Evolutionary conservation across 2,797 vertebrate genomes (phyloP).

Genomic region (Petrocephalus schoutedeni): DNA sequence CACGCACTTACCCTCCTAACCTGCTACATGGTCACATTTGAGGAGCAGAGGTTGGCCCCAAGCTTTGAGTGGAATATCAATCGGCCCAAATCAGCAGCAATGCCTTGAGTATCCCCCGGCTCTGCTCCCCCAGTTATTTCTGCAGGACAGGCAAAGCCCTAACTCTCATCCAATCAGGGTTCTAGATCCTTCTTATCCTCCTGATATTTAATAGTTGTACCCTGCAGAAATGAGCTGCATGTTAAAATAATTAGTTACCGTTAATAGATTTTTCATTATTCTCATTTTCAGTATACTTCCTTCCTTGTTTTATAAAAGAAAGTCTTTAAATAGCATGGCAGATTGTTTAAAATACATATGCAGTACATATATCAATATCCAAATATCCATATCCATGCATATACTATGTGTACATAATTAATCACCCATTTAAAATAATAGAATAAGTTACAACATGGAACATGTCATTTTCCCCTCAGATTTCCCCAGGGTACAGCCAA

Average conservation of each 20-base stretch:
- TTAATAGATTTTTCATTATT: constrained; percentile 43
- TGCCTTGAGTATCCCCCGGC: not conserved
- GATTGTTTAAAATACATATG: constrained; percentile 4
- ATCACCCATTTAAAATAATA: not conserved
- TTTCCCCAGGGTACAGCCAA: constrained; percentile 45
- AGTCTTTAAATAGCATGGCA: constrained; percentile 36
- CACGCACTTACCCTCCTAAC: constrained; percentile 20
- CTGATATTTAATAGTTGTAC: constrained; percentile 28
- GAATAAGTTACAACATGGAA: constrained; percentile 43
- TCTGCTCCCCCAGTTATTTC: constrained; percentile 2
- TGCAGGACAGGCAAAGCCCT: not conserved
- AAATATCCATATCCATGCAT: not conserved
- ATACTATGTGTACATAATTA: not conserved
- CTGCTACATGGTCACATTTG: constrained; percentile 24
- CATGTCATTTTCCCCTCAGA: constrained; percentile 50
- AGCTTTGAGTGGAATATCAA: constrained; percentile 30
- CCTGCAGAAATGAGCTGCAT: constrained; percentile 38
- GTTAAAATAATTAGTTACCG: constrained; percentile 45
- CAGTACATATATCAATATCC: not conserved
- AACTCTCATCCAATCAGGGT: not conserved
- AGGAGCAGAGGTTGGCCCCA: constrained; percentile 12
- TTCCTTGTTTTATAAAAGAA: constrained; percentile 40
- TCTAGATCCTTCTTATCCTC: constrained; percentile 21
- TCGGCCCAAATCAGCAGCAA: constrained; percentile 21
- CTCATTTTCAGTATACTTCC: constrained; percentile 32